phyloP scores from a whole-genome alignment of 1,140 invertebrate species.

The Magallana gigas region DNA sequence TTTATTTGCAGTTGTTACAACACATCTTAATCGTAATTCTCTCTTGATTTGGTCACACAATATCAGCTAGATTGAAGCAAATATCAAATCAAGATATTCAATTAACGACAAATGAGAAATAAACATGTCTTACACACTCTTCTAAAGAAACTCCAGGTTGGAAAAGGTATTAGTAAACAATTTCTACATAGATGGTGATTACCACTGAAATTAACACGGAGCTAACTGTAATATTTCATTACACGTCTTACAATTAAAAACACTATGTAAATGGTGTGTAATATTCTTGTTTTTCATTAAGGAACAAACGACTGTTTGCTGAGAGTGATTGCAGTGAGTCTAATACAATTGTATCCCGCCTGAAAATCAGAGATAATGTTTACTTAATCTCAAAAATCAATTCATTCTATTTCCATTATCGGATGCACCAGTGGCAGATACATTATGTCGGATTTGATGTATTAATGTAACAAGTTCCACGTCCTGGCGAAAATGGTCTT shows the following conservation, averaged over 20 bases:
- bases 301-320: neutral
- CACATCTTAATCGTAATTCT: too few species aligned
- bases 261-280: neutral
- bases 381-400: too few species aligned
- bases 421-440: too few species aligned
- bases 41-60: neutral
- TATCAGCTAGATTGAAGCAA: neutral
- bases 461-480: too few species aligned
- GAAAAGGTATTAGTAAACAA: neutral
- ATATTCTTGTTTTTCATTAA: neutral
- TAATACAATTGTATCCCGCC: too few species aligned
- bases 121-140: neutral
- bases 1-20: too few species aligned
- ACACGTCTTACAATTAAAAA: neutral
- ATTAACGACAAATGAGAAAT: neutral
- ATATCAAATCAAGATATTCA: neutral
- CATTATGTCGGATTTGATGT: too few species aligned
- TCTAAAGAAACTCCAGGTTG: neutral
- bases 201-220: neutral
- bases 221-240: neutral
- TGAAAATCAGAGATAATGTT: too few species aligned
- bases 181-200: neutral
- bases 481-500: too few species aligned
- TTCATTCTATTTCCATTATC: too few species aligned
- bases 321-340: neutral